Conservation (phyloP, 2,797 vertebrate species). For the Cephalopachus bancanus region DNA sequence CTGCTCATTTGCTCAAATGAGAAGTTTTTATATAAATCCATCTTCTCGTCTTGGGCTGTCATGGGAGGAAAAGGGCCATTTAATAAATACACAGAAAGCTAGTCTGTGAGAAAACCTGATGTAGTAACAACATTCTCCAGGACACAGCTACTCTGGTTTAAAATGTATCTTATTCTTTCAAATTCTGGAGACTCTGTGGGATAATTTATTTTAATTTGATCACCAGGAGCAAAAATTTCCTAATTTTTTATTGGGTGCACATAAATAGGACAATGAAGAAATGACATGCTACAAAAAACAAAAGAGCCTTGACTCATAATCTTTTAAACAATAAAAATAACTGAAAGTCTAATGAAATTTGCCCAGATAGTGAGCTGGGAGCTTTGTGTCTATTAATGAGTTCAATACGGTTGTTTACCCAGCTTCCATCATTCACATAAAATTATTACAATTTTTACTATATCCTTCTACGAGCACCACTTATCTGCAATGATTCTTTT, state of each 20-base stretch:
- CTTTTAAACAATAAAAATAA: neutral
- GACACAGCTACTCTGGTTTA: neutral
- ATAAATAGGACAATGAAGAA: slow-evolving; percentile 30
- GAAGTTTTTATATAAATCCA: slow-evolving; percentile 45
- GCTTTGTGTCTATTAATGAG: neutral
- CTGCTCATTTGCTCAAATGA: slow-evolving; percentile 69
- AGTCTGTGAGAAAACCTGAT: neutral
- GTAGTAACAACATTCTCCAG: neutral
- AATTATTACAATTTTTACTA: neutral
- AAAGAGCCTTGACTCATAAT: neutral
- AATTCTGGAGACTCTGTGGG: neutral
- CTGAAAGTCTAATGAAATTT: neutral
- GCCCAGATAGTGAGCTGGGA: neutral
- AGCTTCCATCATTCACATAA: neutral
- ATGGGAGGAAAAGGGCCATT: slow-evolving; percentile 35
- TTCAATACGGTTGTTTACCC: neutral
- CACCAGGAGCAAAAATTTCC: neutral
- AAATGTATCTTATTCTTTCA: neutral
- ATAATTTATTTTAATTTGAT: neutral
- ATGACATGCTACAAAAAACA: neutral
- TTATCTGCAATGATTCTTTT: neutral
- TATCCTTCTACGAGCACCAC: neutral
- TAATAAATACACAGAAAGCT: slow-evolving; percentile 36
- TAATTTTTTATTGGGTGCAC: neutral
- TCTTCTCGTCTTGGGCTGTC: neutral